phyloP scores from a whole-genome alignment of 2,888 invertebrate species.

The Carcina quercana region DNA sequence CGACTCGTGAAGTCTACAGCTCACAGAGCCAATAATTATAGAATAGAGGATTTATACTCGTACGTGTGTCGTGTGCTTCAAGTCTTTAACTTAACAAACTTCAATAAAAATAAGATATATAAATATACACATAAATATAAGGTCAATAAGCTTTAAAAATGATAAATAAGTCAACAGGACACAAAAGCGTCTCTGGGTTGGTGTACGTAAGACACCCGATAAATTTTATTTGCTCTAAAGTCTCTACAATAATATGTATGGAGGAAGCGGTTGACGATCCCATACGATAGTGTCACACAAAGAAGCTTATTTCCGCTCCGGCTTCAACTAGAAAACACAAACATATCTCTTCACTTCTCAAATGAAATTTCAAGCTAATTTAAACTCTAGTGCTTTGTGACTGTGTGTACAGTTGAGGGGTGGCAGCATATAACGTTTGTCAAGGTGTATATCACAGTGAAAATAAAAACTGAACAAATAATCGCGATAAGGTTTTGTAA shows the following conservation, averaged over 20 bases:
- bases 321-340: slow-evolving; percentile 47
- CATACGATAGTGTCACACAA: slow-evolving; percentile 66
- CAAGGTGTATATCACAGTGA: slow-evolving; percentile 56
- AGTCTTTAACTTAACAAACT: too few species aligned
- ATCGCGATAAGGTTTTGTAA: slow-evolving; percentile 66
- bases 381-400: slow-evolving; percentile 19
- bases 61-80: too few species aligned
- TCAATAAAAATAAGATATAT: too few species aligned
- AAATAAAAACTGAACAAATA: slow-evolving; percentile 72
- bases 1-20: too few species aligned
- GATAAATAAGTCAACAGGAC: too few species aligned
- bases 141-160: too few species aligned
- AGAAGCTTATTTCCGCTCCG: slow-evolving; percentile 70
- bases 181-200: too few species aligned
- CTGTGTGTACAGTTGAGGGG: neutral
- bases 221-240: slow-evolving; percentile 61
- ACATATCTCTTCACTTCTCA: slow-evolving; percentile 31
- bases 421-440: slow-evolving; percentile 26
- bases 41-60: too few species aligned
- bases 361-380: slow-evolving; percentile 14
- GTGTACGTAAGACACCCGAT: too few species aligned
- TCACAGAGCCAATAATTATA: too few species aligned
- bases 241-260: slow-evolving; percentile 65
- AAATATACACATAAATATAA: too few species aligned
- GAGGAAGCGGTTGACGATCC: slow-evolving; percentile 68